Conservation (phyloP, 2,888 invertebrate species). For the Plebejus argus region DNA sequence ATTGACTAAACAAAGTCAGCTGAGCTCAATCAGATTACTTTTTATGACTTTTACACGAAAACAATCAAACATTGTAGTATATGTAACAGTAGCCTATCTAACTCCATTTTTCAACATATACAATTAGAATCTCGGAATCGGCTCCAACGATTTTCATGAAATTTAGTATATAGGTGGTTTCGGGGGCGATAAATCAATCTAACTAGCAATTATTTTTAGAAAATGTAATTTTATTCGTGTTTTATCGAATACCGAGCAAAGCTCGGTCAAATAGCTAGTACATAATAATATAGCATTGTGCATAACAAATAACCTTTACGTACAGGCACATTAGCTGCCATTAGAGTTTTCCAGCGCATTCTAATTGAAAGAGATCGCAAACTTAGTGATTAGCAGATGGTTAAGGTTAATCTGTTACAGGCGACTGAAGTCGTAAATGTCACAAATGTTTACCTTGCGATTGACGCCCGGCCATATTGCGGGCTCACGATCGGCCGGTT, state of each 20-base stretch:
- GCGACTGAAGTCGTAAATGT: constrained; percentile 38
- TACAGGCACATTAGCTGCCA: constrained; percentile 9
- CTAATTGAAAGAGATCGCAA: constrained; percentile 5
- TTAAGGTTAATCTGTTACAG: constrained; percentile 39
- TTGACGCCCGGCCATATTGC: constrained; percentile 35
- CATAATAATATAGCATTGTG: not conserved
- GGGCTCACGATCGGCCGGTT: constrained; percentile 39
- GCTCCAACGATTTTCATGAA: no score
- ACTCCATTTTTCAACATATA: no score
- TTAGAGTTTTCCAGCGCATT: constrained; percentile 3
- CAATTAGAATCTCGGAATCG: no score
- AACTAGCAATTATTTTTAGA: no score
- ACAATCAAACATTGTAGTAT: not conserved
- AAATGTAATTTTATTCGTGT: no score
- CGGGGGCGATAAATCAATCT: no score
- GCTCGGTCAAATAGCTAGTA: no score
- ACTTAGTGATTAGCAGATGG: constrained; percentile 17
- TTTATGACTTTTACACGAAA: not conserved
- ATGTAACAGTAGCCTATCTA: no score
- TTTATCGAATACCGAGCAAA: no score
- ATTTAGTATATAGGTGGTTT: no score
- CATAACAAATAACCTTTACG: not conserved
- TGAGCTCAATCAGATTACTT: not conserved
- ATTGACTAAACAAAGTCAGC: not conserved
- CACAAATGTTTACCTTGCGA: constrained; percentile 37